These are phyloP conservation scores for Geotrupes spiniger DNA, from an alignment of 2,888 invertebrate genomes.

Conservation along the genomic window DNA sequence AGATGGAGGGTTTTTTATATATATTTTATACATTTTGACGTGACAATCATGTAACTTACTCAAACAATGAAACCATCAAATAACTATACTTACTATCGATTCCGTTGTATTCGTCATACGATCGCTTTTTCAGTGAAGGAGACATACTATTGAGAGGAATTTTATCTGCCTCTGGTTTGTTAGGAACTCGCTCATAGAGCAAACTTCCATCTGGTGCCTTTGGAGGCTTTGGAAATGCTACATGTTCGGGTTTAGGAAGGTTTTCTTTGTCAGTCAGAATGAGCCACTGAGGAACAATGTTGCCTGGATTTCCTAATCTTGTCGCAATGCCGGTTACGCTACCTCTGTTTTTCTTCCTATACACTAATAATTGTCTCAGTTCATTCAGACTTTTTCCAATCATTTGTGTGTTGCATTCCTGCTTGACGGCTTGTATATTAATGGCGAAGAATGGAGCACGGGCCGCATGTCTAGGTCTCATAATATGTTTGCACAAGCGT, in stretches of 20 bases:
- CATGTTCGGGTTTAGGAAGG: constrained; percentile 76
- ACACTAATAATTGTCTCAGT: constrained; percentile 56
- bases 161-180: constrained; percentile 72
- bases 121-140: constrained; percentile 74
- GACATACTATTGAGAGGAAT: constrained; percentile 56
- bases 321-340: constrained; percentile 72
- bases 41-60: too few relatives aligned
- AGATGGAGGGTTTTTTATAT: too few relatives aligned
- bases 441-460: constrained; percentile 80
- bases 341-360: constrained; percentile 59
- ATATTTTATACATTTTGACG: too few relatives aligned
- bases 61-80: constrained; percentile 5
- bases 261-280: constrained; percentile 69
- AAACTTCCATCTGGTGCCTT: constrained; percentile 88
- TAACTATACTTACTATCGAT: constrained; percentile 70
- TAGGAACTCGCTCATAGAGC: constrained; percentile 81
- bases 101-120: constrained; percentile 87
- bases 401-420: constrained; percentile 73
- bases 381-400: constrained; percentile 56
- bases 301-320: constrained; percentile 63
- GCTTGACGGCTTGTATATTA: constrained; percentile 77
- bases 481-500: constrained; percentile 77
- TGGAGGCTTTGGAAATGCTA: constrained; percentile 88
- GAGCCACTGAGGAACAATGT: constrained; percentile 65
- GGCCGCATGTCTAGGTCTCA: constrained; percentile 82